Evolutionary conservation across 1,140 invertebrate genomes (phyloP).

Genomic region (Drosophila rhopaloa): DNA sequence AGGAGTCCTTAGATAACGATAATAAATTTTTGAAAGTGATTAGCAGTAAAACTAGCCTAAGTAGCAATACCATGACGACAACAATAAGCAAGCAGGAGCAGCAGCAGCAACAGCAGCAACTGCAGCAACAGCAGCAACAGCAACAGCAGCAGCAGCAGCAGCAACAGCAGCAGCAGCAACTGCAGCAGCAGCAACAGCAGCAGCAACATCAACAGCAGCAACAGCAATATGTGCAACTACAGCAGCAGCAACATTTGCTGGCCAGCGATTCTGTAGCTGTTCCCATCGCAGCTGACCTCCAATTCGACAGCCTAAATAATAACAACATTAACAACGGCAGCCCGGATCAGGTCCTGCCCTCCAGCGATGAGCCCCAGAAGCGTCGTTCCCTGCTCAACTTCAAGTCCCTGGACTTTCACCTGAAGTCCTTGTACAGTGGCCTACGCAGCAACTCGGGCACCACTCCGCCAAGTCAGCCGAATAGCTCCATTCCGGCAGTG

Average conservation of each 20-base stretch:
- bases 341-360: slow-evolving; percentile 4
- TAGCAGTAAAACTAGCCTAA: slow-evolving; percentile 85
- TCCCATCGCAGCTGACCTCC: slow-evolving; percentile 42
- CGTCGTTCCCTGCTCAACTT: slow-evolving; percentile 80
- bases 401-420: slow-evolving; percentile 81
- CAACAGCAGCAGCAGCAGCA: slow-evolving; percentile 38
- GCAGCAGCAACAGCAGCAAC: slow-evolving; percentile 69
- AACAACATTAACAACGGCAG: slow-evolving; percentile 49
- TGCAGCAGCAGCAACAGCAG: slow-evolving; percentile 18
- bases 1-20: slow-evolving; percentile 85
- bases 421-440: slow-evolving; percentile 79
- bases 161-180: slow-evolving; percentile 25
- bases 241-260: slow-evolving; percentile 24
- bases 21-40: slow-evolving; percentile 85
- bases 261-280: slow-evolving; percentile 16
- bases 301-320: slow-evolving; percentile 76
- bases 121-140: slow-evolving; percentile 42
- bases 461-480: slow-evolving; percentile 7
- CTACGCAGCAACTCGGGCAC: slow-evolving; percentile 33
- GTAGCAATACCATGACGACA: slow-evolving; percentile 84
- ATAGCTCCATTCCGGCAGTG: slow-evolving; percentile 15
- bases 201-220: slow-evolving; percentile 13
- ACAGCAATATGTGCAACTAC: slow-evolving; percentile 25
- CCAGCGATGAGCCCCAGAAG: slow-evolving; percentile 42
- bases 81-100: slow-evolving; percentile 84